Conservation (phyloP, 2,797 vertebrate genomes). For the Echiichthys vipera region DNA sequence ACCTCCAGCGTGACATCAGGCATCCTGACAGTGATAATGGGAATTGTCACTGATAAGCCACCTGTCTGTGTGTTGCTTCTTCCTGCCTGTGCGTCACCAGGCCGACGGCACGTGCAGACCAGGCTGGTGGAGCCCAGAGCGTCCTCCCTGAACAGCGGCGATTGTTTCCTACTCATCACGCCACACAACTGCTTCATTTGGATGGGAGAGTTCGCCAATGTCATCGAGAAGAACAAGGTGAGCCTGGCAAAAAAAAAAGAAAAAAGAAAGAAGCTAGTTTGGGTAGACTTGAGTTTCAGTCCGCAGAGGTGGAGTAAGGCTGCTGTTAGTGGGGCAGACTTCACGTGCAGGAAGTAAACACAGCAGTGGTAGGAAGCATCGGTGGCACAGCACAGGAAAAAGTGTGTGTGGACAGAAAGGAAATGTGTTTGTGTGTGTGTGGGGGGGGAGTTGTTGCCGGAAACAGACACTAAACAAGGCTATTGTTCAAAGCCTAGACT, state of each 20-base stretch:
- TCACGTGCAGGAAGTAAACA: conserved; percentile 68
- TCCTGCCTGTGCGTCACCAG: conserved; percentile 69
- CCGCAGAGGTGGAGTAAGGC: neutral
- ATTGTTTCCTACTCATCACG: conserved; percentile 94
- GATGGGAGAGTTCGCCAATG: conserved; percentile 95
- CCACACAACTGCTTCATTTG: conserved; percentile 93
- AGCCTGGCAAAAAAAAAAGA: conserved; percentile 32
- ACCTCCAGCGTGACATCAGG: neutral
- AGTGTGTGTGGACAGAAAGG: conserved; percentile 32
- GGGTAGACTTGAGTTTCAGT: neutral
- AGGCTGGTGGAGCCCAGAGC: conserved; percentile 94
- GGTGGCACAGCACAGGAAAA: conserved; percentile 48
- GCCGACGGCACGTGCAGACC: conserved; percentile 94
- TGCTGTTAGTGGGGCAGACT: neutral
- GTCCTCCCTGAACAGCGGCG: conserved; percentile 93
- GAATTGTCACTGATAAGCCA: neutral
- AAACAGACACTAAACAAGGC: conserved; percentile 34
- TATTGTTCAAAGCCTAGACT: conserved; percentile 49
- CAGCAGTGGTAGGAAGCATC: conserved; percentile 48
- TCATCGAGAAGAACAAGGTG: conserved; percentile 96
- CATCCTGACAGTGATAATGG: neutral
- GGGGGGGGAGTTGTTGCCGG: neutral
- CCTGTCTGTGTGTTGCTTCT: conserved; percentile 7
- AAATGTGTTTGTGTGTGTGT: neutral
- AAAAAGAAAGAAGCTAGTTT: neutral